Evolutionary conservation across 1,140 invertebrate species (phyloP).

Genomic region (Geopemphigus sp.): DNA sequence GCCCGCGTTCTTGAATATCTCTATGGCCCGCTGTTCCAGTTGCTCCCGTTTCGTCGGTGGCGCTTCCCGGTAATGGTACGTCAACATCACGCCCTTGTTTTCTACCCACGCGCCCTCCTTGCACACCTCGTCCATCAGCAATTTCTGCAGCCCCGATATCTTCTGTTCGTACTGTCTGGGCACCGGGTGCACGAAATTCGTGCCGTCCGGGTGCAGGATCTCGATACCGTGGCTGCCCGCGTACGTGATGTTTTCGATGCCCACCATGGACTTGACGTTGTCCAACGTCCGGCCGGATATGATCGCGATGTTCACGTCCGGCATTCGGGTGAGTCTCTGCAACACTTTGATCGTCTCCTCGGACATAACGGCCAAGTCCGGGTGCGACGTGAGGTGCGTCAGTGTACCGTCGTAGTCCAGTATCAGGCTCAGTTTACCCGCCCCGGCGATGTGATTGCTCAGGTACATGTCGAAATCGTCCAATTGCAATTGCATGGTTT

Average conservation of each 20-base stretch:
- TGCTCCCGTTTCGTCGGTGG: conserved; percentile 64
- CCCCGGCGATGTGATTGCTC: conserved; percentile 63
- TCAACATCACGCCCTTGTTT: conserved; percentile 82
- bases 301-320: conserved; percentile 84
- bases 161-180: conserved; percentile 80
- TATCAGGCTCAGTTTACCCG: conserved; percentile 76
- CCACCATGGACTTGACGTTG: conserved; percentile 87
- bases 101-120: conserved; percentile 87
- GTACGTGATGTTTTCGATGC: conserved; percentile 85
- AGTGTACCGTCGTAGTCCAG: conserved; percentile 88
- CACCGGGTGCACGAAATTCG: conserved; percentile 87
- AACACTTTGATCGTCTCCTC: conserved; percentile 80
- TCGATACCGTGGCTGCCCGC: conserved; percentile 87
- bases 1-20: conserved; percentile 71
- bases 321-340: conserved; percentile 78
- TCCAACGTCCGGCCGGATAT: conserved; percentile 82
- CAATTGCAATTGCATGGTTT: conserved; percentile 79
- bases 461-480: conserved; percentile 86
- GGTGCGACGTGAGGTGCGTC: conserved; percentile 83
- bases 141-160: conserved; percentile 72
- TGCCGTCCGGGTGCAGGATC: conserved; percentile 84
- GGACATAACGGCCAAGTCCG: conserved; percentile 80
- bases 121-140: conserved; percentile 80
- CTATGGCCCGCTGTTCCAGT: conserved; percentile 67
- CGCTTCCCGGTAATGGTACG: conserved; percentile 85